Evolutionary conservation across 2,113 vertebrate species (phyloP).

Genomic region (Strix aluco): DNA sequence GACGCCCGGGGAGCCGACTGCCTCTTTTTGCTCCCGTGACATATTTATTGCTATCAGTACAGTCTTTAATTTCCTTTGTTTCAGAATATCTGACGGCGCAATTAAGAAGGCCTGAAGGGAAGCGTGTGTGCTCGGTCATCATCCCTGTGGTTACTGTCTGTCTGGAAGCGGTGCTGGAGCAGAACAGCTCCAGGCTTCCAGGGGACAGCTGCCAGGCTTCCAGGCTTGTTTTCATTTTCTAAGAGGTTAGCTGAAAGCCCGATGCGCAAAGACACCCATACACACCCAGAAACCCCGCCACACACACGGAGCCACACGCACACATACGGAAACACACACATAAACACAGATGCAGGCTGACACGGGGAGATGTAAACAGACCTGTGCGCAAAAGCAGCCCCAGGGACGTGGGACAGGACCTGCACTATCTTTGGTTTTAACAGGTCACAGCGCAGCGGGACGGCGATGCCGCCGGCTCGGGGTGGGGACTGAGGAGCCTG

Average conservation of each 20-base stretch:
- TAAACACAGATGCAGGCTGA: conserved; percentile 39
- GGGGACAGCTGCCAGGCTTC: conserved; percentile 44
- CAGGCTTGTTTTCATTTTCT: conserved; percentile 42
- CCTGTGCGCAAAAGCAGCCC: background rate
- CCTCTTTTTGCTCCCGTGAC: background rate
- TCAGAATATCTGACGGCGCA: background rate
- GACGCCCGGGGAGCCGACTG: background rate
- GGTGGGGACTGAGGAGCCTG: background rate
- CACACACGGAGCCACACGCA: conserved; percentile 45
- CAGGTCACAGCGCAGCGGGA: fast-evolving
- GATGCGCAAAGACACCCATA: background rate
- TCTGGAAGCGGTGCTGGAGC: conserved; percentile 13
- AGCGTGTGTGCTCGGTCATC: conserved; percentile 38
- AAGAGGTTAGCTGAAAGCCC: conserved; percentile 12
- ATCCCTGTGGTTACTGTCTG: conserved; percentile 42
- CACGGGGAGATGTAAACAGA: conserved; percentile 12
- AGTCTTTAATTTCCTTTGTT: conserved; percentile 46
- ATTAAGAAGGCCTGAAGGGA: conserved; percentile 2
- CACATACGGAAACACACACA: background rate
- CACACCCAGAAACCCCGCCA: background rate
- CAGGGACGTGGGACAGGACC: background rate
- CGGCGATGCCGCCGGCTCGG: fast-evolving
- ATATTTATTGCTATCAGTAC: conserved; percentile 17
- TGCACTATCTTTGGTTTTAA: background rate
- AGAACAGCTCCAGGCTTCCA: background rate